Conservation (phyloP, 1,140 invertebrate genomes). For the Nebria ingens region DNA sequence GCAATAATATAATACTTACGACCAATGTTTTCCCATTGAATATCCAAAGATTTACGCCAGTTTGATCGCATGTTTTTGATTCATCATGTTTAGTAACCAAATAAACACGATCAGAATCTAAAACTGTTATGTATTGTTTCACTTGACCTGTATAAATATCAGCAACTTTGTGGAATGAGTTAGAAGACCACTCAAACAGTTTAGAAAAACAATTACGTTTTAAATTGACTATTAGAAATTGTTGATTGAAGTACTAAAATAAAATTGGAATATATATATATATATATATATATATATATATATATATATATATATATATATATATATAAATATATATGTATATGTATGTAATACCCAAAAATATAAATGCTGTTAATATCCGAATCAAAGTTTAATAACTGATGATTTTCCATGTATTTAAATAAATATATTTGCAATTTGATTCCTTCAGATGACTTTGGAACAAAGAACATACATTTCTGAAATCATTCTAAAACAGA, state of each 20-base stretch:
- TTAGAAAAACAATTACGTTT: neutral
- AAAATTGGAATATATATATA: neutral
- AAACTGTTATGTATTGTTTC: neutral
- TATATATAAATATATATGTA: neutral
- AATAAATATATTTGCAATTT: neutral
- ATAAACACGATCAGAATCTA: neutral
- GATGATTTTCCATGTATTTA: neutral
- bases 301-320: neutral
- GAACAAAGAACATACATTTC: neutral
- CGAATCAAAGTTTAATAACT: neutral
- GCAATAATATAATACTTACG: neutral
- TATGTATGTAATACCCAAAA: no score
- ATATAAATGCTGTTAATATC: no score
- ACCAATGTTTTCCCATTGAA: neutral
- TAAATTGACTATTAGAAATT: neutral
- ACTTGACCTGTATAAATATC: neutral
- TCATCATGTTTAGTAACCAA: neutral
- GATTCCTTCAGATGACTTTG: neutral
- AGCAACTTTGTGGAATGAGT: neutral
- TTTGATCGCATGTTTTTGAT: neutral
- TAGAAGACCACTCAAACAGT: neutral
- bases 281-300: no score
- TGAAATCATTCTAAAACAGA: neutral
- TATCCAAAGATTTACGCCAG: neutral
- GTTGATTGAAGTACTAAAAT: neutral